Evolutionary conservation across 1,140 invertebrate species (phyloP), one percentile per base, ranked within the genome.

Genomic region (Wasmannia auropunctata): DNA sequence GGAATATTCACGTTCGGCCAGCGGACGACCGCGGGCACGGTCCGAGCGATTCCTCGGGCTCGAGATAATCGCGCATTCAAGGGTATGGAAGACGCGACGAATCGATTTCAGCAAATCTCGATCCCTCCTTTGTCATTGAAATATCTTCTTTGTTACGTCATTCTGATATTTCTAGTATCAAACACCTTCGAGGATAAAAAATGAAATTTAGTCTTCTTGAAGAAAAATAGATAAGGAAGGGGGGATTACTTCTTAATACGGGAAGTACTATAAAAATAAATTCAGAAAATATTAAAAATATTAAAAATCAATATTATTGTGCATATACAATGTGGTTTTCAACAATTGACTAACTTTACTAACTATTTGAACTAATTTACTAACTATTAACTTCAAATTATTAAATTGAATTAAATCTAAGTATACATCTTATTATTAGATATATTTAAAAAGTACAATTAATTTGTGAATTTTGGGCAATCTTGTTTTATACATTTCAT

Each of bases 1-100:
- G 90, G 92, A 94, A 94, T 94, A 94, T 94, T 94, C 92, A 94
- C 93, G 91, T 94, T 93, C 89, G 91, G 89, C 89, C 91, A 88
- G 89, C 87, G 90, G 75, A 85, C 86, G 85, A 86, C 88, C 87
- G 86, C 77, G 62, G 54, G 51, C 67, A 86, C 72, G 88, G 91
- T 87, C 91, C 88, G 72, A 88, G 80, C 86, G 88, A 90, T 90
- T 87, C 86, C 83, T 86, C 85, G 46, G 54, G 70, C 77, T 87
- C 51, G 54, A 69, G 88, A 89, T 91, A 89, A 89, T 91, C 72
- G 88, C 81, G 79, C 58, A 86, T 87, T 83, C 69, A 75, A 85
- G 85, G 72, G 86, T 89, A 86, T 67, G 70, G 75, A 81, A 86
- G 75, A 86, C 63, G 51, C 77, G 37, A 37, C 79, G 67, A 58